Evolutionary conservation across 2,888 invertebrate species (phyloP).

Genomic region (Euclidia mi): DNA sequence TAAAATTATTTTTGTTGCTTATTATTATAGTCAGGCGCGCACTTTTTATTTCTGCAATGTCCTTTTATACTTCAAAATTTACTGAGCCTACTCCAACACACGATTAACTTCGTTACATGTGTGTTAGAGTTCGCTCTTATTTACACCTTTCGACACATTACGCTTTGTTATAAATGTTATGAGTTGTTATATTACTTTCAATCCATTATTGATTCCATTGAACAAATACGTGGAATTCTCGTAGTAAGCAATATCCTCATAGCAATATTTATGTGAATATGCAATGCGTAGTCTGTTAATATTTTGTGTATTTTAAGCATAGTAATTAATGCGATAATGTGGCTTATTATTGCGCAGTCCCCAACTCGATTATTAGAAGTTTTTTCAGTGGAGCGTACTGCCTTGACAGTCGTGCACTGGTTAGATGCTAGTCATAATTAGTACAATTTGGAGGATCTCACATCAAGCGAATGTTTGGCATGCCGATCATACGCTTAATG

Average conservation of each 20-base stretch:
- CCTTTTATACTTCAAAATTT: neutral
- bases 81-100: neutral
- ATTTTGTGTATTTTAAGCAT: constrained; percentile 16
- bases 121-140: neutral
- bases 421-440: constrained; percentile 10
- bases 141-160: too few species aligned
- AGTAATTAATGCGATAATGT: constrained; percentile 37
- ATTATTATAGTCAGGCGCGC: constrained; percentile 6
- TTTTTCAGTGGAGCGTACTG: constrained; percentile 28
- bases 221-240: neutral
- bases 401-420: constrained; percentile 25
- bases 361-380: constrained; percentile 12
- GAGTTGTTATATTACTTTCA: constrained; percentile 20
- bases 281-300: constrained; percentile 7
- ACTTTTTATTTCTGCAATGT: neutral
- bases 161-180: constrained; percentile 22
- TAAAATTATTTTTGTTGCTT: constrained; percentile 17
- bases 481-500: neutral
- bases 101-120: neutral
- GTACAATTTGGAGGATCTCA: neutral
- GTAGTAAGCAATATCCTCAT: constrained; percentile 32
- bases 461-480: neutral
- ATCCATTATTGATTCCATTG: neutral
- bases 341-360: constrained; percentile 31
- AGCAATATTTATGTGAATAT: neutral